These are phyloP conservation scores for Pardalotus punctatus DNA, from an alignment of 2,113 vertebrate species.

Conservation along the genomic window DNA sequence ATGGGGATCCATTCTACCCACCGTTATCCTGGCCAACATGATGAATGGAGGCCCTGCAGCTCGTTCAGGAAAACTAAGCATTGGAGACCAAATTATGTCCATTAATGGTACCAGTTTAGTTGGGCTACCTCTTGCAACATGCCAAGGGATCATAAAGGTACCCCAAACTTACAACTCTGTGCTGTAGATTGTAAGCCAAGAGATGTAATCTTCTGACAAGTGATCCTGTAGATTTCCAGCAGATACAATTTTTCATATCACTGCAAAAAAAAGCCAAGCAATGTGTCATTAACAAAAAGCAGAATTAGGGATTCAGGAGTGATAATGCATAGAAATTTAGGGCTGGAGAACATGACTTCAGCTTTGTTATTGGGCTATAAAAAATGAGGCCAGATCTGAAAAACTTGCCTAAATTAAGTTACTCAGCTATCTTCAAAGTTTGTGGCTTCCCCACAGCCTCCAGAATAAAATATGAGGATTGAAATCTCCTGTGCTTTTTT, in stretches of 20 bases:
- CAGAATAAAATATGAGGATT: neutral
- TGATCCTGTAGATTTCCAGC: neutral
- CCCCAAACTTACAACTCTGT: neutral
- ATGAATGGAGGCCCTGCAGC: conserved; percentile 96
- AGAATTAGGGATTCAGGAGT: neutral
- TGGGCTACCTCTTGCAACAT: conserved; percentile 95
- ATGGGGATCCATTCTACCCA: conserved; percentile 98
- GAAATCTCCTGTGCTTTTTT: neutral
- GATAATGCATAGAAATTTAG: neutral
- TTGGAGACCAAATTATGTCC: conserved; percentile 99
- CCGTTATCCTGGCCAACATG: conserved; percentile 98
- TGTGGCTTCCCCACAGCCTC: neutral
- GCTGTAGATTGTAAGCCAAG: neutral
- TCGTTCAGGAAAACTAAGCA: conserved; percentile 96
- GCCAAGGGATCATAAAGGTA: conserved; percentile 99
- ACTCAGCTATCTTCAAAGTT: neutral
- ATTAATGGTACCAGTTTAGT: conserved; percentile 98
- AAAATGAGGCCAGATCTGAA: neutral
- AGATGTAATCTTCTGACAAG: neutral
- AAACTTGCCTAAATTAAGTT: neutral
- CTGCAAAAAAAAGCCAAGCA: neutral
- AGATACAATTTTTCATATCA: neutral
- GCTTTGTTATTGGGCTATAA: neutral
- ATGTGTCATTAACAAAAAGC: neutral
- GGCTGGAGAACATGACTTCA: neutral